These are phyloP conservation scores for Spodoptera picta DNA, from an alignment of 2,888 invertebrate species.

Conservation along the genomic window DNA sequence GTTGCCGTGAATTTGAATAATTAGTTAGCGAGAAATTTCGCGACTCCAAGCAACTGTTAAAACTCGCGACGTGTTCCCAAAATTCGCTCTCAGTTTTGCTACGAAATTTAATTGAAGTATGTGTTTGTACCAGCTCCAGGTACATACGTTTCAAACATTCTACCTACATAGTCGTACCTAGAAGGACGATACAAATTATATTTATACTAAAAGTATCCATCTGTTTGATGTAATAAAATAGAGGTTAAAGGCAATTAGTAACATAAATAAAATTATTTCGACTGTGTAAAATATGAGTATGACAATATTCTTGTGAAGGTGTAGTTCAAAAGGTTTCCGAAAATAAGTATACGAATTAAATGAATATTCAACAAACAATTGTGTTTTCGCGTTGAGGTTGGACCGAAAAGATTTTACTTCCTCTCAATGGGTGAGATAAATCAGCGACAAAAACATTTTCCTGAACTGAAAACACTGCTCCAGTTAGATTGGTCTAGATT, in stretches of 20 bases:
- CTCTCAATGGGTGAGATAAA: background rate
- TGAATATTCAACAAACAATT: conserved; percentile 12
- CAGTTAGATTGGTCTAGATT: no score
- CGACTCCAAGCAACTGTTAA: conserved; percentile 23
- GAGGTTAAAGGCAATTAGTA: conserved; percentile 26
- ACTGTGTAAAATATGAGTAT: background rate
- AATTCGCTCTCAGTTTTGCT: conserved; percentile 40
- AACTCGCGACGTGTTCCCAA: conserved; percentile 33
- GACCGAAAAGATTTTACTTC: background rate
- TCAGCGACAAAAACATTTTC: no score
- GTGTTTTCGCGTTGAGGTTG: conserved; percentile 4
- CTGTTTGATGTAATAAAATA: conserved; percentile 24
- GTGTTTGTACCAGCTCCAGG: conserved; percentile 17
- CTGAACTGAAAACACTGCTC: no score
- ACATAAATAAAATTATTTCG: background rate
- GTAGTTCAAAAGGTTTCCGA: conserved; percentile 12
- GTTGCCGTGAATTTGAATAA: conserved; percentile 32
- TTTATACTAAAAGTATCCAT: conserved; percentile 32
- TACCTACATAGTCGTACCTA: background rate
- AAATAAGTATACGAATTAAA: conserved; percentile 24
- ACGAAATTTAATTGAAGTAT: conserved; percentile 26
- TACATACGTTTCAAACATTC: conserved; percentile 14
- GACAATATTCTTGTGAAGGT: conserved; percentile 16
- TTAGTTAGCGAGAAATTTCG: conserved; percentile 39
- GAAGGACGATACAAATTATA: conserved; percentile 17